Percentiles rank a stretch among this genome's conserved stretches.
Conservation (phyloP, 1,140 invertebrate genomes). For the Ctenoplectra terminalis region DNA sequence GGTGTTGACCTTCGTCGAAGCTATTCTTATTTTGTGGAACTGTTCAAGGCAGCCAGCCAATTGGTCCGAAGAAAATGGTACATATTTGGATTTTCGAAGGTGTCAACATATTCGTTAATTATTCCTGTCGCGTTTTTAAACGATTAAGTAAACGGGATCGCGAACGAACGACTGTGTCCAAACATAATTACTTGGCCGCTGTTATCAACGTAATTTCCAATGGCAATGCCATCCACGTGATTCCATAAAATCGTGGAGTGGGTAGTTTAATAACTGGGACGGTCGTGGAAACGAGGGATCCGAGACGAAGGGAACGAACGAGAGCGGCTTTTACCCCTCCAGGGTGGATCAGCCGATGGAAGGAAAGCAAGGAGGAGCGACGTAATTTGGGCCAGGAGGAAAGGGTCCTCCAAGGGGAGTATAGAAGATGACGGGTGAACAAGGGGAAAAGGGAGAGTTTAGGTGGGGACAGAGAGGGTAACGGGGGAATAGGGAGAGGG, state of each 20-base stretch:
- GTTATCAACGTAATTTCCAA: slow-evolving; percentile 50
- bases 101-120: not conserved
- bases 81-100: not conserved
- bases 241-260: slow-evolving; percentile 19
- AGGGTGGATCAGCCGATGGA: slow-evolving; percentile 48
- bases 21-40: slow-evolving; percentile 42
- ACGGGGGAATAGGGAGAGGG: slow-evolving; percentile 43
- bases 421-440: slow-evolving; percentile 40
- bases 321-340: slow-evolving; percentile 59
- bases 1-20: slow-evolving; percentile 48
- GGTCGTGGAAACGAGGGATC: slow-evolving; percentile 48
- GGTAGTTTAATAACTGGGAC: slow-evolving; percentile 55
- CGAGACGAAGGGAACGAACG: slow-evolving; percentile 39
- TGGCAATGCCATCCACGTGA: slow-evolving; percentile 43
- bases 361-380: slow-evolving; percentile 54
- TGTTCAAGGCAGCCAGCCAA: slow-evolving; percentile 34
- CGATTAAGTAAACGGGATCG: not conserved
- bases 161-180: not conserved
- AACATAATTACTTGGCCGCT: not conserved
- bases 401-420: slow-evolving; percentile 50
- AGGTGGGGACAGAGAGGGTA: slow-evolving; percentile 43
- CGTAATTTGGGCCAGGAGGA: slow-evolving; percentile 59
- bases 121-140: not conserved
- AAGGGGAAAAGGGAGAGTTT: slow-evolving; percentile 37
- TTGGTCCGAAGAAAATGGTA: slow-evolving; percentile 37